Evolutionary conservation across 2,888 invertebrate species (phyloP), one percentile per base, ranked within the genome.

Genomic region (Coenonympha arcania): DNA sequence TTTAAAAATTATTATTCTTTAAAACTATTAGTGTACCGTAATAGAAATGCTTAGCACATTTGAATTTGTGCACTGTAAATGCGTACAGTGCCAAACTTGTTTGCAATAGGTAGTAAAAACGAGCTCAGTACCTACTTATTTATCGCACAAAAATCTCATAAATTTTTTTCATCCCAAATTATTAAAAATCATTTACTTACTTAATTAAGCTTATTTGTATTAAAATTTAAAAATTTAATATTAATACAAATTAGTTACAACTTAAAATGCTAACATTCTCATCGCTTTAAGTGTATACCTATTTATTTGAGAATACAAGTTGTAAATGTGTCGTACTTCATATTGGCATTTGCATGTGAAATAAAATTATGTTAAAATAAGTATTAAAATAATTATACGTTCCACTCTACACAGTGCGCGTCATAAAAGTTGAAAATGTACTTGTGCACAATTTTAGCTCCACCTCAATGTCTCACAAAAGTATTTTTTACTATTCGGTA

Each of bases 271-370:
- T 58, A 59, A 57, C 54, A 40, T 62, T 66, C 63, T 72, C 65
- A 71, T 65, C 56, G 65, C 63, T 65, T 52, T 69, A 69, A 65
- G 60, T 64, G 63, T 73, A n/a, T n/a, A n/a, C n/a, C n/a, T n/a
- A 68, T 67, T 68, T 73, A 68, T 67, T 65, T 61, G 61, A 61
- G 57, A 61, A 63, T 48, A 39, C 41, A 13, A 44, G 43, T 60
- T 36, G 55, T 57, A 53, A 62, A 60, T 61, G 56, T 78, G 83
- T 83, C 83, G 83, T 84, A 84, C 83, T 69, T 71, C 67, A 63
- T 72, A 66, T 84, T 83, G 82, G 83, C 83, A 84, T 83, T 83
- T 83, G 64, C 42, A 49, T 47, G 49, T 45, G 37, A 48, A 48
- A 66, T 68, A 62, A 36, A 61, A 19, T 68, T 65, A 62, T 63